Evolutionary conservation across 2,888 invertebrate species (phyloP), one percentile per base, ranked within the genome.

Genomic region (Philereme transversata): DNA sequence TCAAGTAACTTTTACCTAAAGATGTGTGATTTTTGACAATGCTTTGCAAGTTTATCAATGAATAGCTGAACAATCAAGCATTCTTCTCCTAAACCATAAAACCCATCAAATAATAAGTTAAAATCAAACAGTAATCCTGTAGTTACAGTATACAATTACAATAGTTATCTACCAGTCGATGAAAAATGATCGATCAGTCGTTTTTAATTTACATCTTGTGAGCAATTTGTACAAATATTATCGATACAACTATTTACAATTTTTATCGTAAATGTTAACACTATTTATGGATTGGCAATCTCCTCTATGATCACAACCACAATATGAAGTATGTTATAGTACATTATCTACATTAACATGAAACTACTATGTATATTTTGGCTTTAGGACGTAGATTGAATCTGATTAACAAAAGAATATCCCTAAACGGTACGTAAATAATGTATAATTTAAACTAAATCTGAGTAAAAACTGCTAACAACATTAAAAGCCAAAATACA

Each of bases 171-270:
- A 90, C 82, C 90, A 90, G 88, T 90, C 90, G 83, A 88, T 84
- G 84, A 85, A 83, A 87, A 88, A 87, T 84, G 83, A 86, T 82
- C 86, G 81, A 85, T 90, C 90, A 90, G 90, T 90, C 90, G 79
- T 90, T 88, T 89, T 86, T 76, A 89, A 88, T 86, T 86, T 88
- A 90, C 88, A 88, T 77, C 80, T 82, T 80, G 81, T 91, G 91
- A 92, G 91, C 91, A 91, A 84, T 88, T 92, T 92, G 90, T 92
- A 92, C 91, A 92, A 90, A 90, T 89, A 84, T 82, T 82, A 85
- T 81, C 72, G 77, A 81, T 86, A 83, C 76, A 84, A 71, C 81
- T 87, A 88, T 88, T 80, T 90, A 89, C 87, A 89, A 68, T 72
- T 74, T 78, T 73, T 66, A 72, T 73, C 70, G 74, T 67, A 68